phyloP scores from a whole-genome alignment of 1,140 invertebrate species.

The Cryptotermes secundus region DNA sequence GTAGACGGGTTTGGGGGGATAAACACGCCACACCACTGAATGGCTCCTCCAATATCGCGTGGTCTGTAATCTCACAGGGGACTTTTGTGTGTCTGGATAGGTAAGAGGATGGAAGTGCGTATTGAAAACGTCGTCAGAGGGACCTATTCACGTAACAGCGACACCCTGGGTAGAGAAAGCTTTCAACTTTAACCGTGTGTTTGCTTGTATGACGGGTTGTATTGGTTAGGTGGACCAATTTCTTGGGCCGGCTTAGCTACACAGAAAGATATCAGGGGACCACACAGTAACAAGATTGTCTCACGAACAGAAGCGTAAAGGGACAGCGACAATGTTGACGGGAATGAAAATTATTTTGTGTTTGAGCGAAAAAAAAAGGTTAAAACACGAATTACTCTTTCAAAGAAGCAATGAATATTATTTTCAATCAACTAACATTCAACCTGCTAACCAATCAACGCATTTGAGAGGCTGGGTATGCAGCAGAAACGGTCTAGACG shows the following conservation, averaged over 20 bases:
- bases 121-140: background rate
- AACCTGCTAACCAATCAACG: no score
- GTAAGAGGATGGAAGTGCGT: background rate
- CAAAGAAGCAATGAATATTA: no score
- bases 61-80: background rate
- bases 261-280: background rate
- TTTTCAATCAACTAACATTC: no score
- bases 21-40: background rate
- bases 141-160: background rate
- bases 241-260: background rate
- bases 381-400: no score
- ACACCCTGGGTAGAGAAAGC: background rate
- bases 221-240: background rate
- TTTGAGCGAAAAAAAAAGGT: no score
- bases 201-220: background rate
- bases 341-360: no score
- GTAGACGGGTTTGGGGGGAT: no score
- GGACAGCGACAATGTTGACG: no score
- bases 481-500: no score
- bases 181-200: background rate
- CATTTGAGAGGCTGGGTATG: no score
- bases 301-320: no score
- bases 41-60: background rate
- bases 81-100: background rate
- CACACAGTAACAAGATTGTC: background rate